Base-by-base conservation (phyloP, 2,888 invertebrate species). In the Tinea pellionella region DNA sequence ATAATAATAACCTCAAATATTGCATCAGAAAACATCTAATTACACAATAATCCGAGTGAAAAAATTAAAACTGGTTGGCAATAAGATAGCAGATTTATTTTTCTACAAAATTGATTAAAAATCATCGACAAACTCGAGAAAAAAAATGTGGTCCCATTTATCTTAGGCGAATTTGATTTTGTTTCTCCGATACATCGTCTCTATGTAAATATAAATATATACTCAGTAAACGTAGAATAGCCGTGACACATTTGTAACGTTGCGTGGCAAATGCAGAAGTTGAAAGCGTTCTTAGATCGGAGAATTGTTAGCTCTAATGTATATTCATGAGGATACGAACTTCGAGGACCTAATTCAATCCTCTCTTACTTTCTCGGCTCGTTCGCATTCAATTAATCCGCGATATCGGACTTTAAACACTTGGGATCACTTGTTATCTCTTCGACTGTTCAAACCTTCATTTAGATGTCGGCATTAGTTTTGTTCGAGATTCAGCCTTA, bases 371-470 rank as follows among this genome's bases (percentile, higher is more conserved):
- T 71, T 70, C 69, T 71, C 71, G 72, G 70, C 71, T 74, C 71
- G 72, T 78, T 83, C 81, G 47, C 78, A 82, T 85, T 82, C 80
- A 83, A 85, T 86, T 85, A 85, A 79, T 78, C 74, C 70, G 66
- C 69, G 74, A 79, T 81, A 83, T 75, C 72, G 69, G 64, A 59
- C 47, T 59, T 59, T 43, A 59, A 57, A 57, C 57, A 57, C 57
- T 57, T 57, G 57, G 57, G 57, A 57, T 57, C 57, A 13, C 32
- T 57, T 32, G 57, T 57, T 57, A 53, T 53, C 53, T 53, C 53
- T 53, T 53, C 18, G 53, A 53, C 53, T 53, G 32, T 57, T 57
- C 32, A 57, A 57, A 30, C 57, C 57, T 32, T 57, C 32, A 57
- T 57, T 57, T 57, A 57, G 32, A 57, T 57, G 30, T 13, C 32